These are phyloP conservation scores for Hydrozoanthus gracilis DNA, from an alignment of 92 coral and sea anemone genomes.

Conservation along the genomic window DNA sequence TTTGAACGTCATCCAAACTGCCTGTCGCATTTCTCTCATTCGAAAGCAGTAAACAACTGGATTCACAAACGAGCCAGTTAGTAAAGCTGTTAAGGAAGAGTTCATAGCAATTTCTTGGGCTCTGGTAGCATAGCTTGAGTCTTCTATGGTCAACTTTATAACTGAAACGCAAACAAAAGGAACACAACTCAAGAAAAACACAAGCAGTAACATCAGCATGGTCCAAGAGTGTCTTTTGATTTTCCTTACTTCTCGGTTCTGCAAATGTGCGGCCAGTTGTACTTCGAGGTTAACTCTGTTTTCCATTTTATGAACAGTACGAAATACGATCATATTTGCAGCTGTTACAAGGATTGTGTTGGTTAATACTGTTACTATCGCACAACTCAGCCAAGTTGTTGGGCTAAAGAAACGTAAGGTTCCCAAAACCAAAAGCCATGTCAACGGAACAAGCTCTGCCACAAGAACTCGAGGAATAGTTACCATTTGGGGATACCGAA, in stretches of 20 bases:
- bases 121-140: background rate
- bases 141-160: background rate
- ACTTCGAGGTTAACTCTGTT: background rate
- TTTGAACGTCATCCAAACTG: background rate
- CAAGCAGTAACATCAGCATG: background rate
- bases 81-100: background rate
- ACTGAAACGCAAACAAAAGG: background rate
- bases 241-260: conserved; percentile 2
- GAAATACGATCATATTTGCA: background rate
- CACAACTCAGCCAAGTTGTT: background rate
- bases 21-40: background rate
- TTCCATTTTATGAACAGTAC: background rate
- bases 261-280: background rate
- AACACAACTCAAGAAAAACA: background rate
- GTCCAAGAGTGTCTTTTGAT: conserved; percentile 2
- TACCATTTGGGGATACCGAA: background rate
- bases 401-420: background rate
- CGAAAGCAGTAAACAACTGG: background rate
- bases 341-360: background rate
- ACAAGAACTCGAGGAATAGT: background rate
- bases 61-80: background rate
- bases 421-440: background rate
- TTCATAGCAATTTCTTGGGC: background rate
- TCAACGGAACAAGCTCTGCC: background rate
- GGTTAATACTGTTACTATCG: background rate